A percentile compares a stretch with the other conserved stretches of the same genome.
These are phyloP conservation scores for Eudasyphora cyanicolor DNA, from an alignment of 2,888 invertebrate genomes.

Conservation along the genomic window DNA sequence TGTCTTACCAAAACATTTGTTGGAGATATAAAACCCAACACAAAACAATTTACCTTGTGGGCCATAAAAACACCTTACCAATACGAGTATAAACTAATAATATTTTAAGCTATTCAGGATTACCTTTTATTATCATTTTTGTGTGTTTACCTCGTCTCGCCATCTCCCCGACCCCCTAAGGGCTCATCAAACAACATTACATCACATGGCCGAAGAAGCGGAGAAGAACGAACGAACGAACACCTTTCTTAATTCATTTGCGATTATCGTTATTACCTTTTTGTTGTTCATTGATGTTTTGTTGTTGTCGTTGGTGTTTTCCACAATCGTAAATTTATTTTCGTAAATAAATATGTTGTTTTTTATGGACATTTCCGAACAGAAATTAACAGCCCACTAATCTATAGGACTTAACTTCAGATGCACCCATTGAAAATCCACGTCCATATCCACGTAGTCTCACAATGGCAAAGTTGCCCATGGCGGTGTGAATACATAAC, in stretches of 20 bases:
- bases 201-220: background rate
- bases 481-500: background rate
- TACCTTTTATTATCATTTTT: background rate
- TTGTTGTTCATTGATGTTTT: background rate
- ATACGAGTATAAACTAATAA: background rate
- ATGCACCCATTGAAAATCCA: background rate
- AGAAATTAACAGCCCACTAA: constrained; percentile 40
- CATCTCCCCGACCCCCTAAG: background rate
- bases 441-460: too few relatives aligned
- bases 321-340: constrained; percentile 27
- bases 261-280: background rate
- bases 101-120: background rate
- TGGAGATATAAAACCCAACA: background rate
- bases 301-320: background rate
- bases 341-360: background rate
- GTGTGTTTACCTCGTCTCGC: background rate
- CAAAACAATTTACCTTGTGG: background rate
- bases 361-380: constrained; percentile 10
- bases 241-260: background rate
- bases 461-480: too few relatives aligned
- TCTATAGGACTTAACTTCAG: constrained; percentile 24
- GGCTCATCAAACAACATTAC: background rate
- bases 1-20: background rate
- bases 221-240: too few relatives aligned
- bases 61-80: background rate